A percentile compares a stretch with the other conserved stretches of the same genome.
Evolutionary conservation across 2,888 invertebrate species (phyloP).

Genomic region (Willowsia nigromaculata): DNA sequence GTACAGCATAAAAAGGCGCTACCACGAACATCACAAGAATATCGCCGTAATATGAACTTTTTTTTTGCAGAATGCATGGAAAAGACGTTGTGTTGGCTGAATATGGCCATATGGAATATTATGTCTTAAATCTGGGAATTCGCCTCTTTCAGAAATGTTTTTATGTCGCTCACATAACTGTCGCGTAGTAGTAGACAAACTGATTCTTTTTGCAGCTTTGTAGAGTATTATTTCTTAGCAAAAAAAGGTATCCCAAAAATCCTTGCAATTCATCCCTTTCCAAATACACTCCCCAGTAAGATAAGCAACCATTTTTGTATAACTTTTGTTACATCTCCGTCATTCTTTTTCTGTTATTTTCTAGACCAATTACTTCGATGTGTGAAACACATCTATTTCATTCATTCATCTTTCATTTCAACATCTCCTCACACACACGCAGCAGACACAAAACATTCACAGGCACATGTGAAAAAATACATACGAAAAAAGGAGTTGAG

Average conservation of each 20-base stretch:
- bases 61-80: neutral
- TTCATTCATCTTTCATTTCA: slow-evolving; percentile 47
- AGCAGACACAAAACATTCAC: neutral
- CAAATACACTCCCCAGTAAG: neutral
- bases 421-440: slow-evolving; percentile 17
- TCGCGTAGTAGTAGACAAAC: neutral
- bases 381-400: slow-evolving; percentile 46
- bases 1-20: neutral
- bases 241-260: slow-evolving; percentile 44
- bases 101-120: neutral
- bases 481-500: slow-evolving; percentile 22
- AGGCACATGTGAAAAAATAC: neutral
- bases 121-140: neutral
- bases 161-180: neutral
- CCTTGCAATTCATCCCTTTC: slow-evolving; percentile 34
- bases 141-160: slow-evolving; percentile 7
- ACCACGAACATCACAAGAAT: neutral
- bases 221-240: neutral
- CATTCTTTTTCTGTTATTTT: neutral
- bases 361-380: slow-evolving; percentile 25
- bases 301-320: neutral
- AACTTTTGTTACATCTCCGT: neutral
- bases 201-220: neutral
- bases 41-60: neutral
- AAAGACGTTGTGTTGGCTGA: neutral